A percentile compares a stretch with the other conserved stretches of the same genome.
phyloP scores from a whole-genome alignment of 2,113 vertebrate genomes.

The Labeo rohita region DNA sequence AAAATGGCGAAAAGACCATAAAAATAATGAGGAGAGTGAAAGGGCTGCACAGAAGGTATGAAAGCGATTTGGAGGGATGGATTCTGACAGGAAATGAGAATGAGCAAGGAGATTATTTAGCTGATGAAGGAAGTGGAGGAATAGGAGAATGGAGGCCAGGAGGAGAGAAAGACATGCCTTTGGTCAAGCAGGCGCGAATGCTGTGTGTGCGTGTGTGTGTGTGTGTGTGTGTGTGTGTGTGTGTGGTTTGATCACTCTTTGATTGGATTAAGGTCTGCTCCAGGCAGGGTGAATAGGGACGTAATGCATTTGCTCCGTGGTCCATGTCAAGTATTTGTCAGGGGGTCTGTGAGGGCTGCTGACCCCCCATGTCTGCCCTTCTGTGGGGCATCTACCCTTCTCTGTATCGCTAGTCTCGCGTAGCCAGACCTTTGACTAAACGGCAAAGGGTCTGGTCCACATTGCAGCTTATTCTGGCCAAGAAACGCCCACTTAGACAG shows the following conservation, averaged over 20 bases:
- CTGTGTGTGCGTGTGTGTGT: conserved; percentile 40
- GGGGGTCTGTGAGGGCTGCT: conserved; percentile 57
- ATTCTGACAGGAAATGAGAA: conserved; percentile 11
- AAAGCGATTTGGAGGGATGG: conserved; percentile 14
- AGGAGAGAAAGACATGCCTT: conserved; percentile 48
- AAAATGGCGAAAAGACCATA: conserved; percentile 17
- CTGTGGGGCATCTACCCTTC: conserved; percentile 43
- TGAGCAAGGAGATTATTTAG: conserved; percentile 30
- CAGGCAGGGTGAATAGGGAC: conserved; percentile 49
- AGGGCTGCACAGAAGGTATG: conserved; percentile 2
- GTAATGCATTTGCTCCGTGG: conserved; percentile 63
- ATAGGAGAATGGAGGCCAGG: conserved; percentile 19
- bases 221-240: conserved; percentile 8
- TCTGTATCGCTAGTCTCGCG: conserved; percentile 8
- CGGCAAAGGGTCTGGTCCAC: neutral
- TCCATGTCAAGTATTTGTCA: conserved; percentile 65
- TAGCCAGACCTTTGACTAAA: conserved; percentile 24
- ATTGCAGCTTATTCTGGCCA: conserved; percentile 8
- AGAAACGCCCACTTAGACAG: conserved; percentile 15
- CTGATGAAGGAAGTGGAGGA: conserved; percentile 32
- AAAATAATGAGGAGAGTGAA: neutral
- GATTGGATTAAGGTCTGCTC: conserved; percentile 59
- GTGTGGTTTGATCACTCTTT: conserved; percentile 48
- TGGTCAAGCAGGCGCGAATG: conserved; percentile 41
- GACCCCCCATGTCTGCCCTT: conserved; percentile 62